Conservation (phyloP, 53 echinoderm and acorn worm genomes). For the Antedon mediterranea region DNA sequence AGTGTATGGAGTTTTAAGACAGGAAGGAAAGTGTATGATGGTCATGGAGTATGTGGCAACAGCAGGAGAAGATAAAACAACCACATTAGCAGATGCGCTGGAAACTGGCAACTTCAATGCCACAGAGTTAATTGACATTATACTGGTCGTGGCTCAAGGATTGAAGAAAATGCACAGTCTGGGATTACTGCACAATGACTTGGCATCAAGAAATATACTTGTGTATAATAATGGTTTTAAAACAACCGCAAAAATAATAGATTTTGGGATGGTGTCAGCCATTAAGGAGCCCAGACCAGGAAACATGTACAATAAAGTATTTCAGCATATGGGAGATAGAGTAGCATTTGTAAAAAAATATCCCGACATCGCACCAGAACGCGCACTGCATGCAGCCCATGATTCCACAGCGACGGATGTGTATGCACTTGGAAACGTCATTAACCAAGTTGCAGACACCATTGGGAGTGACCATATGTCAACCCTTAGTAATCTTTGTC, state of each 20-base stretch:
- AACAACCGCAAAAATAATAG: too few species aligned
- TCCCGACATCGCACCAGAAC: not conserved
- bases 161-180: too few species aligned
- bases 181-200: too few species aligned
- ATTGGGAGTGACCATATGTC: not conserved
- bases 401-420: not conserved
- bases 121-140: not conserved
- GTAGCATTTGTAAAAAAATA: not conserved
- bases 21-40: too few species aligned
- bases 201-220: too few species aligned
- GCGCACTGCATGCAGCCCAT: not conserved
- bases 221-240: too few species aligned
- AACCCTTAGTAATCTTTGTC: too few species aligned
- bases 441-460: not conserved
- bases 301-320: not conserved
- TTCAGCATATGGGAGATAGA: not conserved
- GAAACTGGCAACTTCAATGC: not conserved
- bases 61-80: not conserved
- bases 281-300: too few species aligned
- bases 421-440: not conserved
- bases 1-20: too few species aligned
- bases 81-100: not conserved
- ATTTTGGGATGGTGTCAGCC: too few species aligned
- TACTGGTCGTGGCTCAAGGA: not conserved
- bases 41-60: too few species aligned